Base-by-base conservation (phyloP, 2,797 vertebrate genomes). In the Rallus crepitans region DNA sequence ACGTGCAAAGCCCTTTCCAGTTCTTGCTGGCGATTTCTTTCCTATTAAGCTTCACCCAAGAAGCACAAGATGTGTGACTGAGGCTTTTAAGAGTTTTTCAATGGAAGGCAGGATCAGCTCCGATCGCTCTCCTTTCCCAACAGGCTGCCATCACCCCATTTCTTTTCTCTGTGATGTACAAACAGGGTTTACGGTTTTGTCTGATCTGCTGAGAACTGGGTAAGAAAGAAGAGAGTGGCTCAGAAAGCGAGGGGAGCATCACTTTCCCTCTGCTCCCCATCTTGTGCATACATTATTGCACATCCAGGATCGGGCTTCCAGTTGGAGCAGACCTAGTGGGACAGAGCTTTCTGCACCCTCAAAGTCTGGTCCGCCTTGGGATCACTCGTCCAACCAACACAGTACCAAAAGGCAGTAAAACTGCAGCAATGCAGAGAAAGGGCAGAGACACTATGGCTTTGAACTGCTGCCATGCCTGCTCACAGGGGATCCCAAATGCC, bases 11-110 rank as follows among this genome's bases (percentile, higher is more conserved):
- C 19, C 42, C 63, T 42, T 82, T 31, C 30, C 56, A 27, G 45
- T 11, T 91, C 37, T 39, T 65, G 50, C 31, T 65, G 33, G 6
- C 18, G 16, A 50, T 35, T 83, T 55, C 42, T 69, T 80, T 59
- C 59, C 39, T 28, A 48, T 18, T 52, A 77, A 68, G 12, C 12
- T 9, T 60, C 56, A 68, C 5, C 11, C 70, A 68, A 68, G 88
- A n/a, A 77, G 30, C 7, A 84, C 0, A 0, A 61, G 30, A 45
- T 3, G 14, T 6, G 21, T 2, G 3, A 47, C 10, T 11, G 15
- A 85, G 7, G 57, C 23, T 79, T 68, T 37, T 19, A 61, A 23
- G 31, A 82, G 17, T 17, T 86, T 73, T 77, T 39, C 21, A 53
- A 59, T 3, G 80, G 4, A 65, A 83, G 24, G 57, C 21, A 61